Base-by-base conservation (phyloP, 2,113 vertebrate species). In the Chroicocephalus ridibundus region DNA sequence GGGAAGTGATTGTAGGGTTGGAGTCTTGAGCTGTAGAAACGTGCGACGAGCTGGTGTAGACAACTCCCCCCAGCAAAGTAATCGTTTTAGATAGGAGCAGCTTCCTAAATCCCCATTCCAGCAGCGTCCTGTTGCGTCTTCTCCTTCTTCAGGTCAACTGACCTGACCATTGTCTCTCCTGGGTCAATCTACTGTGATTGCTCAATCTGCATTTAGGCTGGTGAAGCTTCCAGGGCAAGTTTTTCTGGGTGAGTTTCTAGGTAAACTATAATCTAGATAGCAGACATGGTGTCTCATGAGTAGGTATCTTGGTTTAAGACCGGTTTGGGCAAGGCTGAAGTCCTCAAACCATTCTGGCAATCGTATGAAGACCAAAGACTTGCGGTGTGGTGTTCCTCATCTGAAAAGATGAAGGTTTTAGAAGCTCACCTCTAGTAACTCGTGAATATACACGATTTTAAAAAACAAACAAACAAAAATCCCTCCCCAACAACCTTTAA, bases 31-130 rank as follows among this genome's bases (percentile, higher is more conserved):
- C 51, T 10, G 13, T 31, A 42, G 47, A 74, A 74, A 29, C 1
- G 0, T 15, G 18, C 11, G 21, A 34, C 3, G 0, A 6, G 2
- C 14, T 71, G 46, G 20, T n/a, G 40, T 5, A 13, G n/a, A 8
- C 5, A 6, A 9, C 75, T 72, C 31, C 29, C 16, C 11, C 26
- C 29, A 14, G 4, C 7, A 2, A 25, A 57, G 22, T 38, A 65
- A 26, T 54, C 9, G 7, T 42, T 62, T 71, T 55, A 46, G 51
- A 4, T n/a, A 17, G 65, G 29, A 82, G 47, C 42, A 24, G 22
- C 68, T 80, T 61, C 78, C 29, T 15, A 25, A 76, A 38, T 68
- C 22, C 55, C 58, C 7, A 4, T 29, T 29, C 66, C 68, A 20
- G 79, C 24, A 38, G 11, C 1, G 6, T 64, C 49, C 42, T 49